phyloP scores from a whole-genome alignment of 2,888 invertebrate genomes.

The Herminia tarsipennalis region DNA sequence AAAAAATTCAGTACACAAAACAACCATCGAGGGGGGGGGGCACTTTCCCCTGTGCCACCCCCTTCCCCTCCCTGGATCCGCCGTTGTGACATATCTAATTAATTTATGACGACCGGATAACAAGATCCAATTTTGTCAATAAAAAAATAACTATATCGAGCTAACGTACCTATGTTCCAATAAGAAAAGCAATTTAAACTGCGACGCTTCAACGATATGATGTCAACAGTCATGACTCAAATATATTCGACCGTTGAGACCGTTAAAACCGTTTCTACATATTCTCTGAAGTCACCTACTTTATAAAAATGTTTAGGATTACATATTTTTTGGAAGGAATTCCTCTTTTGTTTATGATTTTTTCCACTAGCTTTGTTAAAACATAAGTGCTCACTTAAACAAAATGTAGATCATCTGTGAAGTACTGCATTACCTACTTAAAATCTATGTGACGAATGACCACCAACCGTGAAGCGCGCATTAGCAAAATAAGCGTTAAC shows the following conservation, averaged over 20 bases:
- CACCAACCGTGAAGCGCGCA: conserved; percentile 22
- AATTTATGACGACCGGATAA: background rate
- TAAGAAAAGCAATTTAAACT: conserved; percentile 32
- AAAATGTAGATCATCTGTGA: background rate
- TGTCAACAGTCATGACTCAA: conserved; percentile 43
- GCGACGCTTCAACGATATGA: conserved; percentile 37
- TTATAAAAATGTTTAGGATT: conserved; percentile 27
- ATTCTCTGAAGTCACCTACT: conserved; percentile 15
- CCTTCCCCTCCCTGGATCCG: too few relatives aligned
- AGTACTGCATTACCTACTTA: background rate
- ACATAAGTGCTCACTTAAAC: too few relatives aligned
- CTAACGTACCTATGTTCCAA: conserved; percentile 13
- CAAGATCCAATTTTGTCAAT: conserved; percentile 1
- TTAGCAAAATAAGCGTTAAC: conserved; percentile 20
- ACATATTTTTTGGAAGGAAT: too few relatives aligned
- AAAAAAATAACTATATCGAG: conserved; percentile 28
- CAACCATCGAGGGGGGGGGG: too few relatives aligned
- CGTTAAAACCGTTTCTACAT: conserved; percentile 41
- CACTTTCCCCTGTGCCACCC: too few relatives aligned
- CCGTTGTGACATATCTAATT: conserved; percentile 12
- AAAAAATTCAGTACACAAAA: too few relatives aligned
- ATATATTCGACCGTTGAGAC: conserved; percentile 28
- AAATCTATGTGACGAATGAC: conserved; percentile 12
- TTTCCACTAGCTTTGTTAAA: background rate
- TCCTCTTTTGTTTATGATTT: background rate